Evolutionary conservation across 2,888 invertebrate species (phyloP), one percentile per base, ranked within the genome.

Genomic region (Cepaea hortensis): DNA sequence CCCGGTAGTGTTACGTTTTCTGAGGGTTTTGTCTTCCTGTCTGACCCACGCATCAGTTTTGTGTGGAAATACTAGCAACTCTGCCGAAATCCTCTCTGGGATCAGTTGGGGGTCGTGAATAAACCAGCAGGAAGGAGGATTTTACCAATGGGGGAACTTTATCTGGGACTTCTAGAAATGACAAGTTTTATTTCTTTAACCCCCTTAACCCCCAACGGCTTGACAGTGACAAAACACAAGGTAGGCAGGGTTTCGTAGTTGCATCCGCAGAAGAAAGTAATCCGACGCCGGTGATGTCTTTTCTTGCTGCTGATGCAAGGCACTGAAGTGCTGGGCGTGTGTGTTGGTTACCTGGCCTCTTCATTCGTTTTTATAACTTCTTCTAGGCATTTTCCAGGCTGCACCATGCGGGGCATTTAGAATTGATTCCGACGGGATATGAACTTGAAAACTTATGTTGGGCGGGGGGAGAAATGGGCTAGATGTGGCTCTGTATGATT

Each of bases 181-280:
- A 61, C 55, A 18, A 55, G 77, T 77, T 77, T 77, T 55, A 13
- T 77, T 55, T 77, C 77, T 77, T n/a, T 3, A 55, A 77, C 20
- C 61, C 61, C 77, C n/a, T n/a, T 3, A 55, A 77, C 20, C 61
- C 61, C 77, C n/a, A 2, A 77, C 77, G 5, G 50, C 48, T 48
- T 50, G 5, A 3, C 3, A 4, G 77, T 11, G 20, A 77, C n/a
- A 50, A 55, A n/a, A n/a, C 7, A 55, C 55, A 6, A n/a, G 3
- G n/a, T 77, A 61, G 1, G 55, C 9, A 3, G 55, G n/a, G n/a
- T 61, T 0, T 77, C 20, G n/a, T 61, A 5, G 3, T 3, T n/a
- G 55, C 77, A 23, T 61, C n/a, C 55, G n/a, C 13, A 3, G 0
- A 55, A 55, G 77, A 77, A 77, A n/a, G 77, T 55, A 55, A 23